A percentile compares a stretch with the other conserved stretches of the same genome.
Evolutionary conservation across 1,140 invertebrate species (phyloP).

Genomic region (Magallana gigas): DNA sequence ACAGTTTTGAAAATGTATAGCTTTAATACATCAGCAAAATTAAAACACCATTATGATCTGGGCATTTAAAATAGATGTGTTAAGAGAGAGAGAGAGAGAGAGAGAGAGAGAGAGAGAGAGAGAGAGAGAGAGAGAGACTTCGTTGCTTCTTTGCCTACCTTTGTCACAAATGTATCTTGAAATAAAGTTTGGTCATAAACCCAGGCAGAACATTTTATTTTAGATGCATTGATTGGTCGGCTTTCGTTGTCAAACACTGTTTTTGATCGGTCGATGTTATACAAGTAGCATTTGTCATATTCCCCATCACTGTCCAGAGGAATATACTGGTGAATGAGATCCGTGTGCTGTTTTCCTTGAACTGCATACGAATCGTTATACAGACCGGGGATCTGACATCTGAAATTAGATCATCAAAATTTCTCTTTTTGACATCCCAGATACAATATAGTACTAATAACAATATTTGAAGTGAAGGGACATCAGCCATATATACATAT

Average conservation of each 20-base stretch:
- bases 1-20: too few relatives aligned
- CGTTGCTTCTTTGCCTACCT: conserved; percentile 27
- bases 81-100: too few relatives aligned
- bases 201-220: conserved; percentile 46
- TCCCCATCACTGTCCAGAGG: neutral
- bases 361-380: conserved; percentile 59
- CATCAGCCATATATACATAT: too few relatives aligned
- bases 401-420: conserved; percentile 49
- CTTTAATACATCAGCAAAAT: too few relatives aligned
- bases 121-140: too few relatives aligned
- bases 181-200: conserved; percentile 53
- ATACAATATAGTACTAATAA: too few relatives aligned
- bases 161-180: conserved; percentile 41
- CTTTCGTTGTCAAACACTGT: conserved; percentile 37
- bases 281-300: conserved; percentile 52
- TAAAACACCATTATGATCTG: too few relatives aligned
- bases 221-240: conserved; percentile 30
- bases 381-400: conserved; percentile 59
- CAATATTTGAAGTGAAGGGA: too few relatives aligned
- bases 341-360: conserved; percentile 48
- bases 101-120: too few relatives aligned
- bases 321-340: conserved; percentile 51
- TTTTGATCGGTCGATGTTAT: conserved; percentile 11
- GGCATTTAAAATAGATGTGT: too few relatives aligned
- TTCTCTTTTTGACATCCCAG: too few relatives aligned